A percentile compares a stretch with the other conserved stretches of the same genome.
Conservation (phyloP, 2,888 invertebrate species). For the Diarsia dahlii region DNA sequence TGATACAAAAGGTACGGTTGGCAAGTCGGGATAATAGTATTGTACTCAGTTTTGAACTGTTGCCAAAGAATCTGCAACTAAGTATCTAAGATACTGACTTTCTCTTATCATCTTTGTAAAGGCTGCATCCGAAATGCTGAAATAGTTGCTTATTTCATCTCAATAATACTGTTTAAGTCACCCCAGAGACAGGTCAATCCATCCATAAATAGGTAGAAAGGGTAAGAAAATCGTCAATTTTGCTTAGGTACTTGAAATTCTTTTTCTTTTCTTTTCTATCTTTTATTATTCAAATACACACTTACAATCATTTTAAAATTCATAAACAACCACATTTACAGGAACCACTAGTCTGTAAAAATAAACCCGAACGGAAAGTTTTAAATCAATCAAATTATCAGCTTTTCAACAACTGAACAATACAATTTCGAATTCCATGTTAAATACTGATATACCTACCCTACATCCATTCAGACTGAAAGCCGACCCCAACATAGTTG, state of each 20-base stretch:
- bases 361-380: not conserved
- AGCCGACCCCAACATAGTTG: too few relatives aligned
- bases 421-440: not conserved
- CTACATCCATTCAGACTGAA: too few relatives aligned
- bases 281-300: too few relatives aligned
- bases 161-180: too few relatives aligned
- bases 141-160: not conserved
- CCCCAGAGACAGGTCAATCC: too few relatives aligned
- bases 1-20: not conserved
- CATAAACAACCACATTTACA: too few relatives aligned
- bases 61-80: constrained; percentile 12
- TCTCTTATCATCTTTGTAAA: not conserved
- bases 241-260: too few relatives aligned
- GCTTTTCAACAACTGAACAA: not conserved
- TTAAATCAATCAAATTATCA: not conserved
- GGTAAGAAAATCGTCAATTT: too few relatives aligned
- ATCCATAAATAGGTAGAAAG: too few relatives aligned
- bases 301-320: too few relatives aligned
- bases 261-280: too few relatives aligned
- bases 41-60: constrained; percentile 8
- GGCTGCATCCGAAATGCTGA: not conserved
- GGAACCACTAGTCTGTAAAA: not conserved
- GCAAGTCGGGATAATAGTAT: not conserved
- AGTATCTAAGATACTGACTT: not conserved
- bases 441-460: too few relatives aligned